phyloP scores from a whole-genome alignment of 2,888 invertebrate species.

The Tortrix viridana region DNA sequence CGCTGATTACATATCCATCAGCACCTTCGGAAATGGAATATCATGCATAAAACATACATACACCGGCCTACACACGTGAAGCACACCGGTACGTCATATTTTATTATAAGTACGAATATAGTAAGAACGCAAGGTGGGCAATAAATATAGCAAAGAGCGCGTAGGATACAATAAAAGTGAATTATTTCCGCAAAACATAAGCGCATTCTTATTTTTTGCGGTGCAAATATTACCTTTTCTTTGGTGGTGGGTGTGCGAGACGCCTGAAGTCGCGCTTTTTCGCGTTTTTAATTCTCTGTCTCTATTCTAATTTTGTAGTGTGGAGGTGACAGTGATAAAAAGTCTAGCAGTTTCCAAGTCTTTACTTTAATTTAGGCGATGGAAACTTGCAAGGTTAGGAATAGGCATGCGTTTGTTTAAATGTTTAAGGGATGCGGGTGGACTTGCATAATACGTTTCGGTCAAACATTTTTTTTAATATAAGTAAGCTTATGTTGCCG shows the following conservation, averaged over 20 bases:
- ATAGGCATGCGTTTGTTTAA: too few relatives aligned
- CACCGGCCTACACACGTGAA: conserved; percentile 44
- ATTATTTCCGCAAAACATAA: conserved; percentile 78
- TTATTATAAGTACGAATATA: conserved; percentile 64
- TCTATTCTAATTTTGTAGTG: too few relatives aligned
- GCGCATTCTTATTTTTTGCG: conserved; percentile 62
- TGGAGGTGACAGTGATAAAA: too few relatives aligned
- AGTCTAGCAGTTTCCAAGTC: too few relatives aligned
- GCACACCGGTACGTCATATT: conserved; percentile 68
- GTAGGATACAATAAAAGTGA: conserved; percentile 83
- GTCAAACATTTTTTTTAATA: too few relatives aligned
- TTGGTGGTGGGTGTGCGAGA: not conserved
- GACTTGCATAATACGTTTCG: too few relatives aligned
- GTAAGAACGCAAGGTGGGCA: conserved; percentile 73
- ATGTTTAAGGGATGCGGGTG: too few relatives aligned
- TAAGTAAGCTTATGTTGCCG: too few relatives aligned
- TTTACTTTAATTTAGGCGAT: too few relatives aligned
- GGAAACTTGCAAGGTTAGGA: too few relatives aligned
- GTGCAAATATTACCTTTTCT: conserved; percentile 34
- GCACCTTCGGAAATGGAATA: conserved; percentile 30
- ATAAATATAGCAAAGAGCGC: conserved; percentile 81
- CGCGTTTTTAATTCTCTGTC: not conserved
- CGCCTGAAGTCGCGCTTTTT: not conserved
- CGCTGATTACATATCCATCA: conserved; percentile 31
- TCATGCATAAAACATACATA: conserved; percentile 8